Base-by-base conservation (phyloP, 2,797 vertebrate species). In the Fratercula arctica region DNA sequence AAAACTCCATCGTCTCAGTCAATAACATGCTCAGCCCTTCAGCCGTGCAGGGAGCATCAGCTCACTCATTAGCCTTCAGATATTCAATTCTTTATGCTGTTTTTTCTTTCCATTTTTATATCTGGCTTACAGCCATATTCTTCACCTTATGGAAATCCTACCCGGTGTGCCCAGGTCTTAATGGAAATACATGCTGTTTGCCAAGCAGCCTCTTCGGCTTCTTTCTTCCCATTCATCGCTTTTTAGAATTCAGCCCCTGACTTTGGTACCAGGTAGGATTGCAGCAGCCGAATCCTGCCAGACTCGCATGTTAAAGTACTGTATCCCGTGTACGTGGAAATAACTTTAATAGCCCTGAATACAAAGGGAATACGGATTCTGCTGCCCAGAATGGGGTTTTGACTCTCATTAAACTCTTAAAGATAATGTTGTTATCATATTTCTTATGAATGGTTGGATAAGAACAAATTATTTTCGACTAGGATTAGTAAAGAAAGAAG, bases 21-120 rank as follows among this genome's bases (percentile, higher is more conserved):
- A 92, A 45, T 90, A 96, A 70, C 50, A 66, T 13, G 64, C 57
- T 96, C 63, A 80, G 41, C 89, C 51, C 53, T 57, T 86, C 60
- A 75, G 68, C 74, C 73, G 50, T 35, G 83, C 73, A 93, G 75
- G 82, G 37, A 92, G 75, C 87, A 94, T 84, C 50, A 81, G 37
- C 80, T 95, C 78, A 16, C 85, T 93, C 37, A 4, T 75, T 94
- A 93, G 31, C 63, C 79, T 77, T 91, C 85, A 92, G 81, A n/a
- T 85, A 31, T n/a, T 94, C 91, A 73, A 64, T 77, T 95, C 53
- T 83, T 97, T 88, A 68, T 2, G 7, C 39, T 89, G 51, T 20
- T 96, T 76, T 76, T 91, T 64, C 74, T 96, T 81, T 68, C n/a
- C 54, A 69, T 53, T 96, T 95, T 96, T 90, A 33, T 90, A n/a